These are phyloP conservation scores for Sturnira hondurensis DNA, from an alignment of 2,113 vertebrate species.

Conservation along the genomic window DNA sequence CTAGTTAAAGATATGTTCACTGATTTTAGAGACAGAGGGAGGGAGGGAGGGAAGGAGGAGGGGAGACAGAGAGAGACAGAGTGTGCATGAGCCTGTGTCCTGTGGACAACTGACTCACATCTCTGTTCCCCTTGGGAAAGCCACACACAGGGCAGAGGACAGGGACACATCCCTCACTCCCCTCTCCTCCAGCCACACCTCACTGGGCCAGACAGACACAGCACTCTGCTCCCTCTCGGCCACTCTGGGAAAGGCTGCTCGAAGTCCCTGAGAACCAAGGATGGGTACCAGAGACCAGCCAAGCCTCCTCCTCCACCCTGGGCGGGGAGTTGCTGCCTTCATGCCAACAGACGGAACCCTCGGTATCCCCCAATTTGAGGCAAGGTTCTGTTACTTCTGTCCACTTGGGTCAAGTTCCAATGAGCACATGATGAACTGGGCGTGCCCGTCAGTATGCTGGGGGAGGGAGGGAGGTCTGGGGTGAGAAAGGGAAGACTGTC, in stretches of 20 bases:
- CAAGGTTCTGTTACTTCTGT: neutral
- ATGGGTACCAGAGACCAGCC: neutral
- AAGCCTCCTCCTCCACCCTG: neutral
- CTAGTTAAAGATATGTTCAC: no score
- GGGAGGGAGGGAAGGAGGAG: no score
- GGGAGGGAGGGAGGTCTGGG: neutral
- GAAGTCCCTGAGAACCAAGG: neutral
- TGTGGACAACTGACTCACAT: neutral
- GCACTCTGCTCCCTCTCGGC: neutral
- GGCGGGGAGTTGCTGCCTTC: neutral
- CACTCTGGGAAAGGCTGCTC: neutral
- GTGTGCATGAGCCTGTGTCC: neutral
- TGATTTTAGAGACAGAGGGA: no score
- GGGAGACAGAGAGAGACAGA: no score
- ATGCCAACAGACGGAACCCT: neutral
- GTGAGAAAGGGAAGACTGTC: neutral
- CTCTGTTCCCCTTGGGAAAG: neutral
- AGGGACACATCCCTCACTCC: accelerated
- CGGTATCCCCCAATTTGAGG: neutral
- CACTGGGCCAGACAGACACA: neutral
- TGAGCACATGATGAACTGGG: neutral
- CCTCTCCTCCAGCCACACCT: neutral
- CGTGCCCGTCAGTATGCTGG: neutral
- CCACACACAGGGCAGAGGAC: neutral
- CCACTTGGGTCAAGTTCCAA: neutral